phyloP scores from a whole-genome alignment of 2,113 vertebrate genomes.

The Dromaius novaehollandiae region DNA sequence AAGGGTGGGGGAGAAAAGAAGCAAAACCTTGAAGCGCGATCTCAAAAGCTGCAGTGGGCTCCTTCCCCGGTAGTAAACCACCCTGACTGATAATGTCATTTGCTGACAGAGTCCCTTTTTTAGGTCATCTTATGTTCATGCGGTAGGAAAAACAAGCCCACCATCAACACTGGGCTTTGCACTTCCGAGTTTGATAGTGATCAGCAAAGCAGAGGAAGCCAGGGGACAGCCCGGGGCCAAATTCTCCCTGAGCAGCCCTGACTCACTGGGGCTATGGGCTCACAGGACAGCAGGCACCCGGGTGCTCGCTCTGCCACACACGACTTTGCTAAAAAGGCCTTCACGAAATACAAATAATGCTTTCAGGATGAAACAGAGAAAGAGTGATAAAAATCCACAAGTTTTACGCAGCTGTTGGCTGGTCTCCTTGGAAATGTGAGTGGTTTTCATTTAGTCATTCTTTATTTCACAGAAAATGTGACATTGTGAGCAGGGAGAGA shows the following conservation, averaged over 20 bases:
- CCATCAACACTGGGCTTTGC: not conserved
- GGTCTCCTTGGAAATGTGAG: not conserved
- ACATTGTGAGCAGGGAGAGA: not conserved
- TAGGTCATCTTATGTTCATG: not conserved
- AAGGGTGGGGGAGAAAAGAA: not conserved
- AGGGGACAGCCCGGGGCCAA: not conserved
- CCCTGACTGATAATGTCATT: not conserved
- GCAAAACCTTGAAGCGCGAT: not conserved
- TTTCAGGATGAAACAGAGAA: not conserved
- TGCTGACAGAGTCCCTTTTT: not conserved
- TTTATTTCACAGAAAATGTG: not conserved
- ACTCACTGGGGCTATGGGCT: not conserved
- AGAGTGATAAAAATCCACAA: not conserved
- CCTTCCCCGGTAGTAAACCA: not conserved
- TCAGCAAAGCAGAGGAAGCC: not conserved
- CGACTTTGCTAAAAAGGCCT: not conserved
- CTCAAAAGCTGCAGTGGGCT: not conserved
- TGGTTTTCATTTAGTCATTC: not conserved
- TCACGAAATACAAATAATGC: not conserved
- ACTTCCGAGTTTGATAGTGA: not conserved
- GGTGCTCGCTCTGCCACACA: not conserved
- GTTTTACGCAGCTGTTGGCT: not conserved
- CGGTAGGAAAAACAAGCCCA: not conserved
- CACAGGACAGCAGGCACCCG: not conserved
- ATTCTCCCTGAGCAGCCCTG: rapidly evolving